These are phyloP conservation scores for Salarias fasciatus DNA, from an alignment of 2,797 vertebrate species.

Conservation along the genomic window DNA sequence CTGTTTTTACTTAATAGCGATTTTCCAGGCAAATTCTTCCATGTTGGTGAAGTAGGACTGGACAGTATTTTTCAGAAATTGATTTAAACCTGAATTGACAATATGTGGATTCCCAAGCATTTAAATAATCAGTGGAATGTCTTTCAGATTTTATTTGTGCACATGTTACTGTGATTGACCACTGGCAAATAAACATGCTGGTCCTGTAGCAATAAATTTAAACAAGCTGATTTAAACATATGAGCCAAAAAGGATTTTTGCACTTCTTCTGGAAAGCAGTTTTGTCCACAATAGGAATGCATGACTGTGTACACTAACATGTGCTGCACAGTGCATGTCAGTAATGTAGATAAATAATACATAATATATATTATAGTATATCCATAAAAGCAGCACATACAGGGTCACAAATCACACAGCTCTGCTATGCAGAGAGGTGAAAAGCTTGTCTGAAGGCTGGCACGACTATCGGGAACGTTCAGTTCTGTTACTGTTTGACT, in stretches of 20 bases:
- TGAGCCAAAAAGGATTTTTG: no score
- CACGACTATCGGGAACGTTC: conserved; percentile 28
- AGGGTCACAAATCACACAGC: conserved; percentile 21
- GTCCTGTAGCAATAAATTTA: conserved; percentile 11
- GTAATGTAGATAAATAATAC: background rate
- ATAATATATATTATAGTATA: background rate
- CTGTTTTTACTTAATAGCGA: conserved; percentile 9
- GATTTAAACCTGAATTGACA: conserved; percentile 22
- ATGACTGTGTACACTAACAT: no score
- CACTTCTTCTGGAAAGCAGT: no score
- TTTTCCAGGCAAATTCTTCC: conserved; percentile 31
- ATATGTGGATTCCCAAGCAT: conserved; percentile 15
- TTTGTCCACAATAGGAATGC: no score
- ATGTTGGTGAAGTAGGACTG: conserved; percentile 7
- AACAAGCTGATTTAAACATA: no score
- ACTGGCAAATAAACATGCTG: conserved; percentile 17
- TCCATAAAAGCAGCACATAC: conserved; percentile 11
- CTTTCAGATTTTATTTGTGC: conserved; percentile 10
- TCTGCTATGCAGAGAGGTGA: conserved; percentile 7
- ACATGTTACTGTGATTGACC: conserved; percentile 22
- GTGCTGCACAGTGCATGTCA: no score
- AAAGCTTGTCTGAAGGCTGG: conserved; percentile 19
- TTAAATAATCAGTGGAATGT: conserved; percentile 28
- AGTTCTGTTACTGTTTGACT: conserved; percentile 31
- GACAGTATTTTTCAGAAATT: conserved; percentile 12